These are phyloP conservation scores for Vanessa tameamea DNA, from an alignment of 1,140 invertebrate species.

Conservation along the genomic window DNA sequence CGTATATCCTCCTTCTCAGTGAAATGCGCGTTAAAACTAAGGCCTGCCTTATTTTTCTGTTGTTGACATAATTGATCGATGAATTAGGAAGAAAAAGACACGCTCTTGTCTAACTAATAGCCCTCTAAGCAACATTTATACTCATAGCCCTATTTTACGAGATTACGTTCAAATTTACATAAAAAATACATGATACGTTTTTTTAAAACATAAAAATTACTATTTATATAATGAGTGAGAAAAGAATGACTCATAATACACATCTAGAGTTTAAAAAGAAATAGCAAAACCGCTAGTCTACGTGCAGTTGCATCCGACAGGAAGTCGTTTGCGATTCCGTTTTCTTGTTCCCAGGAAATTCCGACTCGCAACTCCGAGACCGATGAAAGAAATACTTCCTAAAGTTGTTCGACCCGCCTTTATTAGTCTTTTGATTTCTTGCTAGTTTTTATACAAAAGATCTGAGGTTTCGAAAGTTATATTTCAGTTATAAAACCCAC, in stretches of 20 bases:
- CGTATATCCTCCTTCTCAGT: too few relatives aligned
- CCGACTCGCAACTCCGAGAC: conserved; percentile 52
- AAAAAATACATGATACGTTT: not conserved
- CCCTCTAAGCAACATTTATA: too few relatives aligned
- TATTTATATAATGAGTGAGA: not conserved
- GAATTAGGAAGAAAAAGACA: too few relatives aligned
- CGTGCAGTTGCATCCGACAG: conserved; percentile 46
- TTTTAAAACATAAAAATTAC: not conserved
- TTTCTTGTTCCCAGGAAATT: conserved; percentile 53
- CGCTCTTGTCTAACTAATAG: too few relatives aligned
- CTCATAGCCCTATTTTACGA: too few relatives aligned
- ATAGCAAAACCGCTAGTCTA: conserved; percentile 20
- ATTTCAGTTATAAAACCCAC: conserved; percentile 6
- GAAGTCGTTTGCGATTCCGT: conserved; percentile 66
- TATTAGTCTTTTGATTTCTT: conserved; percentile 60
- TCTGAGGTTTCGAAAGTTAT: conserved; percentile 25
- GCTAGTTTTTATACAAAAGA: conserved; percentile 31
- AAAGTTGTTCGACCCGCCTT: conserved; percentile 54
- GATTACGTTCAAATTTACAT: too few relatives aligned
- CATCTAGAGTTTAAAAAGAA: conserved; percentile 23
- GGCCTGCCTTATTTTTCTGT: too few relatives aligned
- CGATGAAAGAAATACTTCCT: conserved; percentile 69
- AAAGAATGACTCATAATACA: conserved; percentile 22
- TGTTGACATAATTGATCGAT: too few relatives aligned
- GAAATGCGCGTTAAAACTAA: too few relatives aligned